Evolutionary conservation across 2,888 invertebrate species (phyloP), one percentile per base, ranked within the genome.

Genomic region (Eilema sororculum): DNA sequence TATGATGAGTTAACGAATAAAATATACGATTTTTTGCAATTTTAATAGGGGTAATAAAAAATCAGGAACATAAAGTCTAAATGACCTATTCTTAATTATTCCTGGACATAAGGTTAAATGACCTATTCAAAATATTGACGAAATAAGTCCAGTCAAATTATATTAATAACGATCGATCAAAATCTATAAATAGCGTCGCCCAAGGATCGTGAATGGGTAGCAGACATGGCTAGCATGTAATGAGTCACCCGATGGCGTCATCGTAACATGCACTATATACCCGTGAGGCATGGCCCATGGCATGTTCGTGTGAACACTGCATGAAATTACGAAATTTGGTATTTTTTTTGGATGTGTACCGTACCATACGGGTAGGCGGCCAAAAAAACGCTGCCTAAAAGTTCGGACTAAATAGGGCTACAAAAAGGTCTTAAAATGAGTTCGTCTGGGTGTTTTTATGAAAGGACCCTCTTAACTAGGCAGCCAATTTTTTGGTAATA

Each of bases 221-320:
- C 79, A 87, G 86, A 84, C 84, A 82, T 78, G 82, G 80, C 82
- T 81, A 71, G 78, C 71, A 58, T 60, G 56, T 63, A 61, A 70
- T 82, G 81, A 77, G 56, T 80, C 82, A 82, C 10, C 52, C 74
- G 77, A 75, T 89, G 86, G 79, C 89, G 90, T 89, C 90, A 90
- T 73, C 75, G n/a, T 41, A 77, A 75, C 71, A 67, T 67, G 75
- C 75, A 74, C 77, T 78, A 80, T 77, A 69, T 66, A 62, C 68
- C 58, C 10, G 6, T 66, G 30, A 20, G 77, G 72, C 77, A 58
- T 74, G 73, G 72, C 30, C 71, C 77, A 58, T 74, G 73, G 72
- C 25, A 80, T 79, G 75, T 67, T 78, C 75, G 75, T 81, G 57
- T 74, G 73, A 65, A 77, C 70, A 73, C 60, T 63, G 52, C 24